phyloP scores from a whole-genome alignment of 2,888 invertebrate species.

The Plebejus argus region DNA sequence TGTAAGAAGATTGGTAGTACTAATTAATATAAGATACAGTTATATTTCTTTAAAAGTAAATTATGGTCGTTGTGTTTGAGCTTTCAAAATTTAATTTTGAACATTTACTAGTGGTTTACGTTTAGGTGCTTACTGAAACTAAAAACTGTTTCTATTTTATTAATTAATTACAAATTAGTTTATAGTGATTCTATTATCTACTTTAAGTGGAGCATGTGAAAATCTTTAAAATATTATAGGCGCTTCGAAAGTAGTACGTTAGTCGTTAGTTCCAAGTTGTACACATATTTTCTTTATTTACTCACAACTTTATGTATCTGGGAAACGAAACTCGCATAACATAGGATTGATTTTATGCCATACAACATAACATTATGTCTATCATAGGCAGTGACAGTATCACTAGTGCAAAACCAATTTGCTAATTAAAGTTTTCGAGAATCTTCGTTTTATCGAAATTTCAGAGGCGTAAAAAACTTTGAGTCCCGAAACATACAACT shows the following conservation, averaged over 20 bases:
- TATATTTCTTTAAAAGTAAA: background rate
- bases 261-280: background rate
- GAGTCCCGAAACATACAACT: background rate
- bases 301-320: background rate
- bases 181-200: background rate
- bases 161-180: background rate
- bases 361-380: background rate
- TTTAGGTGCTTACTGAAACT: background rate
- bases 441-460: background rate
- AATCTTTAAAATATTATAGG: background rate
- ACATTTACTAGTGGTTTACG: background rate
- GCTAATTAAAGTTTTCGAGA: background rate
- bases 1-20: background rate
- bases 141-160: background rate
- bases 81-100: background rate
- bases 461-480: background rate
- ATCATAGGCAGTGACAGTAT: background rate
- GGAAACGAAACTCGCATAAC: background rate
- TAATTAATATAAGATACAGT: background rate
- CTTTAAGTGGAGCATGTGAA: background rate
- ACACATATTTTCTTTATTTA: background rate
- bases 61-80: background rate
- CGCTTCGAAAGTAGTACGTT: background rate
- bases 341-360: background rate
- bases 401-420: background rate